These are phyloP conservation scores for Agrochola macilenta DNA, from an alignment of 2,888 invertebrate species.

Conservation along the genomic window DNA sequence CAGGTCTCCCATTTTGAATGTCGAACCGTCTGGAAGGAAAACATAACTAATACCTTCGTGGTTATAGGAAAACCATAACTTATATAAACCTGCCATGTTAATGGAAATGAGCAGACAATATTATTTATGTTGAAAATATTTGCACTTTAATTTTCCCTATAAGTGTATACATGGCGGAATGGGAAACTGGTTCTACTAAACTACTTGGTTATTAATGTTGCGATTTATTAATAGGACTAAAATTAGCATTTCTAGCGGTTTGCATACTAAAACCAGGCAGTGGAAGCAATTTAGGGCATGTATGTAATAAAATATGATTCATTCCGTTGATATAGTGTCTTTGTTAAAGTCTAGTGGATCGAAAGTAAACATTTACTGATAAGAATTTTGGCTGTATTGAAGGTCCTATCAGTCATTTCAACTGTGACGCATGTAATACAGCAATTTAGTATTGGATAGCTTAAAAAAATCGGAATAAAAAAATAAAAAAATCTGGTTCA, in stretches of 20 bases:
- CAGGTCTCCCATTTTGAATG: conserved; percentile 21
- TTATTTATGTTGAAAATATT: conserved; percentile 41
- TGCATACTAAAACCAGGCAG: conserved; percentile 14
- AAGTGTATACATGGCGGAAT: conserved; percentile 25
- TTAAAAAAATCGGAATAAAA: neutral
- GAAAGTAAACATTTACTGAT: neutral
- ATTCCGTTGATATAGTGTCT: neutral
- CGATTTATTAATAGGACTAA: conserved; percentile 41
- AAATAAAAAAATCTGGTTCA: neutral
- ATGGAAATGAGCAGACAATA: conserved; percentile 38
- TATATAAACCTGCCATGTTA: conserved; percentile 33
- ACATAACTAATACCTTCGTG: conserved; percentile 21
- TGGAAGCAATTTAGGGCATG: conserved; percentile 26
- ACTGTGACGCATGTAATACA: neutral
- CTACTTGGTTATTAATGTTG: conserved; percentile 37
- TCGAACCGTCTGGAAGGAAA: conserved; percentile 27
- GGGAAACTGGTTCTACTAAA: conserved; percentile 33
- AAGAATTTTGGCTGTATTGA: neutral
- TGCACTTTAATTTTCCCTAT: conserved; percentile 35
- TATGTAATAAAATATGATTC: conserved; percentile 32
- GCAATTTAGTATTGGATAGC: neutral
- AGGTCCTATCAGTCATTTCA: neutral
- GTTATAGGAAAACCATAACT: conserved; percentile 44
- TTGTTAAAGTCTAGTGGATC: conserved; percentile 12
- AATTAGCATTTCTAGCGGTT: conserved; percentile 37